A percentile compares a stretch with the other conserved stretches of the same genome.
These are phyloP conservation scores for Tenebrio molitor DNA, from an alignment of 1,140 invertebrate species.

Conservation along the genomic window DNA sequence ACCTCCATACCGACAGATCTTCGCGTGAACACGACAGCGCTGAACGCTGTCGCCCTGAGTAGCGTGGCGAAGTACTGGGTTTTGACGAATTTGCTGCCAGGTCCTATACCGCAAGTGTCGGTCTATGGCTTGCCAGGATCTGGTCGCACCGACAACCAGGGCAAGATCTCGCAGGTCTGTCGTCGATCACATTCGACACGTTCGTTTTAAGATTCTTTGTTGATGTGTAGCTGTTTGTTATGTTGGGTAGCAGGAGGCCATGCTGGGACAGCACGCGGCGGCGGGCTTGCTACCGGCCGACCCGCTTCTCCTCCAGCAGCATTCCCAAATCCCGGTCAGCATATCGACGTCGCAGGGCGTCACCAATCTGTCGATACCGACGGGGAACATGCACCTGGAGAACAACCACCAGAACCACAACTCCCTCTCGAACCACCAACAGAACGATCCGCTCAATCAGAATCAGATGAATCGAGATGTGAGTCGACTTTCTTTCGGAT, in stretches of 20 bases:
- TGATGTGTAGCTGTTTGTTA: conserved; percentile 23
- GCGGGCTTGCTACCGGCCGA: conserved; percentile 62
- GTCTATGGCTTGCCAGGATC: conserved; percentile 72
- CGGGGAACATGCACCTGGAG: conserved; percentile 64
- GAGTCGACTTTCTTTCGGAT: conserved; percentile 15
- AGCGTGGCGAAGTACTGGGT: conserved; percentile 78
- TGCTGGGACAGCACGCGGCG: conserved; percentile 61
- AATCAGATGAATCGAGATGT: conserved; percentile 56
- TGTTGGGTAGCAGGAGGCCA: conserved; percentile 58
- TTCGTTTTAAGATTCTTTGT: conserved; percentile 30
- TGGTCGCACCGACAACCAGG: conserved; percentile 70
- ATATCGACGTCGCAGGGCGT: conserved; percentile 63
- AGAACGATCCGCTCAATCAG: conserved; percentile 57
- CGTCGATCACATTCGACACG: neutral
- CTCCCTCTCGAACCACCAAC: conserved; percentile 66
- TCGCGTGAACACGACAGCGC: conserved; percentile 72
- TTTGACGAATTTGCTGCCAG: conserved; percentile 75
- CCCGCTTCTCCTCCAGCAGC: conserved; percentile 62
- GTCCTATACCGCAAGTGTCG: conserved; percentile 75
- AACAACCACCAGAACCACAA: conserved; percentile 62
- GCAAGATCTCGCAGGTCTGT: conserved; percentile 71
- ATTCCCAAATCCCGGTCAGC: conserved; percentile 64
- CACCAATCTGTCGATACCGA: conserved; percentile 63
- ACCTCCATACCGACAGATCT: conserved; percentile 72
- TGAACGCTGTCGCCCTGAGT: conserved; percentile 72